phyloP scores from a whole-genome alignment of 2,113 vertebrate species.

The Origma solitaria region DNA sequence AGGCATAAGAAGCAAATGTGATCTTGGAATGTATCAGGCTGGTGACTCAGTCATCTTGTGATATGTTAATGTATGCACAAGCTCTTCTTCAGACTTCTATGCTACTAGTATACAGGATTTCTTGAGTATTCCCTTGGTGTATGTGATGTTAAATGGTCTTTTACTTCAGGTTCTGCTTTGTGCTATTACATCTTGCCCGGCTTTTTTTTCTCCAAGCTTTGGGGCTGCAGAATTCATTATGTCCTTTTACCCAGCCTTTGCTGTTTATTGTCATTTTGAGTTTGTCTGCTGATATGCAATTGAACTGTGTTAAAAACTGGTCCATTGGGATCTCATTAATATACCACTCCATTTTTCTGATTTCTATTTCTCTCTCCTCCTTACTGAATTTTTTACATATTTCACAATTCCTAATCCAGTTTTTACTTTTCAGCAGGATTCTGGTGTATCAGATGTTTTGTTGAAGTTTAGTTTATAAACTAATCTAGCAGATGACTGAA shows the following conservation, averaged over 20 bases:
- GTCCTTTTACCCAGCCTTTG: background rate
- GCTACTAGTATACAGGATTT: background rate
- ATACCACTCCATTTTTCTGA: background rate
- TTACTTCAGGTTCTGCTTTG: background rate
- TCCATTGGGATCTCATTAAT: background rate
- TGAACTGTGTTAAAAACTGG: background rate
- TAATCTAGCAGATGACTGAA: background rate
- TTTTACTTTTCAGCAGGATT: background rate
- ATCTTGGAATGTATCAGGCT: constrained; percentile 44
- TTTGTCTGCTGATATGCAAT: background rate
- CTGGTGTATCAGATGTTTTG: background rate
- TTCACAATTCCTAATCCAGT: background rate
- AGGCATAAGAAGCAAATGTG: constrained; percentile 45
- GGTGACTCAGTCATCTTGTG: constrained; percentile 59
- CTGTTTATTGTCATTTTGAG: background rate
- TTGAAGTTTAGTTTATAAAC: background rate
- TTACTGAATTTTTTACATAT: background rate
- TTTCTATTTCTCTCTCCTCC: background rate
- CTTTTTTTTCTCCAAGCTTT: background rate
- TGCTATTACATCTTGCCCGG: background rate
- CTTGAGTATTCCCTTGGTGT: background rate
- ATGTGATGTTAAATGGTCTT: background rate
- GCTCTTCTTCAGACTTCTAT: background rate
- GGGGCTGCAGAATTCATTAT: background rate
- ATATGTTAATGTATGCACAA: constrained; percentile 49